Evolutionary conservation across 1,140 invertebrate species (phyloP).

Genomic region (Drosophila parvula): DNA sequence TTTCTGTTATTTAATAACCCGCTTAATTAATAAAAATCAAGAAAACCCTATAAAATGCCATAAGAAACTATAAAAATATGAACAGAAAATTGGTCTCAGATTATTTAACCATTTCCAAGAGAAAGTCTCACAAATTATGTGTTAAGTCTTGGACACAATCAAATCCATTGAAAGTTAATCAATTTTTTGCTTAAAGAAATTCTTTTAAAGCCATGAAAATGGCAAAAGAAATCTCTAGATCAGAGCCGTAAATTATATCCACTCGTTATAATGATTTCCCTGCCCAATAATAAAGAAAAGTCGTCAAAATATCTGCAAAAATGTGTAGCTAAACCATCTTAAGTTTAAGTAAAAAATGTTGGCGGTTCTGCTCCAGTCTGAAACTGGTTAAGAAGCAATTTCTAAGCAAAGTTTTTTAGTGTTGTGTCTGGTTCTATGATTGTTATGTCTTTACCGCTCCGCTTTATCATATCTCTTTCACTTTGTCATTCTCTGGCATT

Average conservation of each 20-base stretch:
- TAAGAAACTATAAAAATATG: neutral
- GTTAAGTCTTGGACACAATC: neutral
- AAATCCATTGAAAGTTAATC: slow-evolving; percentile 2
- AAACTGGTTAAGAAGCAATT: slow-evolving; percentile 35
- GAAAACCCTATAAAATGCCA: neutral
- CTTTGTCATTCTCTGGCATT: slow-evolving; percentile 44
- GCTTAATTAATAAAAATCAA: neutral
- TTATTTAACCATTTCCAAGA: slow-evolving; percentile 4
- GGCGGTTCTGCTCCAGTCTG: neutral
- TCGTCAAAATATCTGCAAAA: neutral
- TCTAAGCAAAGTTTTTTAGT: slow-evolving; percentile 28
- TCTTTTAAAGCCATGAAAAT: neutral
- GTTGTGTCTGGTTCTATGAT: slow-evolving; percentile 23
- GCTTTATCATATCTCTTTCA: slow-evolving; percentile 34
- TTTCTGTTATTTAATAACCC: neutral
- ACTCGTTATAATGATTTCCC: neutral
- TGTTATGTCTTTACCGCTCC: slow-evolving; percentile 27
- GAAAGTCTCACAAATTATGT: slow-evolving; percentile 5
- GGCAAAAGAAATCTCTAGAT: neutral
- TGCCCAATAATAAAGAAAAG: neutral
- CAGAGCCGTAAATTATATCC: neutral
- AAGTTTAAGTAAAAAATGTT: neutral
- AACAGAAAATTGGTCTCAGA: neutral
- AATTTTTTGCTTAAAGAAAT: slow-evolving; percentile 1
- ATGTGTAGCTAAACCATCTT: neutral